Base-by-base conservation (phyloP, 2,888 invertebrate genomes). In the Chouioia cunea region DNA sequence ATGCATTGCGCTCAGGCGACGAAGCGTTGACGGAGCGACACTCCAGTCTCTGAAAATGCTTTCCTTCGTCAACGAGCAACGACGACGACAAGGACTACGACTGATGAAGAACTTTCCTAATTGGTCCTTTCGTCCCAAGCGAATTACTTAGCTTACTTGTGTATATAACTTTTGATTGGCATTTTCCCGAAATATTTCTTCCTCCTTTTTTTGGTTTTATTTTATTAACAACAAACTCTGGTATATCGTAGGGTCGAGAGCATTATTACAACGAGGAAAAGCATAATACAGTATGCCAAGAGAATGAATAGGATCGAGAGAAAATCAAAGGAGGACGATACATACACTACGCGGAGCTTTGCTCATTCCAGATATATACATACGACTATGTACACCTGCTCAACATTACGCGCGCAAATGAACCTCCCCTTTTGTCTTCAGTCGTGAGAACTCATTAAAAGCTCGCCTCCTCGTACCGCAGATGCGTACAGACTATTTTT, bases 381-480 rank as follows among this genome's bases (percentile, higher is more conserved):
- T n/a, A n/a, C n/a, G n/a, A n/a, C n/a, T 76, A 77, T 27, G 6
- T 10, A 10, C 80, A 80, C 79, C 80, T 80, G 79, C 77, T 74
- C 72, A 59, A 72, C 53, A 8, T 18, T n/a, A 16, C 16, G 66
- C 22, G 50, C 75, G 78, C 76, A 80, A 80, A 79, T 77, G 79
- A 78, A 76, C 76, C 36, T 36, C 36, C 36, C 77, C 79, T 80
- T 71, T 80, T 79, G 79, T 80, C 77, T 80, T 75, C 76, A 73
- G 75, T 76, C 76, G 36, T 12, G 77, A 70, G 76, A 70, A 79
- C 79, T 80, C 80, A 79, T 80, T 80, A 80, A 77, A 76, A 74
- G 71, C 70, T 4, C 58, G 58, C 46, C 6, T 10, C 58, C n/a
- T n/a, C n/a, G n/a, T n/a, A n/a, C n/a, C n/a, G n/a, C n/a, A n/a